These are phyloP conservation scores for Heliothis peltigera DNA, from an alignment of 2,888 invertebrate genomes.

Conservation along the genomic window DNA sequence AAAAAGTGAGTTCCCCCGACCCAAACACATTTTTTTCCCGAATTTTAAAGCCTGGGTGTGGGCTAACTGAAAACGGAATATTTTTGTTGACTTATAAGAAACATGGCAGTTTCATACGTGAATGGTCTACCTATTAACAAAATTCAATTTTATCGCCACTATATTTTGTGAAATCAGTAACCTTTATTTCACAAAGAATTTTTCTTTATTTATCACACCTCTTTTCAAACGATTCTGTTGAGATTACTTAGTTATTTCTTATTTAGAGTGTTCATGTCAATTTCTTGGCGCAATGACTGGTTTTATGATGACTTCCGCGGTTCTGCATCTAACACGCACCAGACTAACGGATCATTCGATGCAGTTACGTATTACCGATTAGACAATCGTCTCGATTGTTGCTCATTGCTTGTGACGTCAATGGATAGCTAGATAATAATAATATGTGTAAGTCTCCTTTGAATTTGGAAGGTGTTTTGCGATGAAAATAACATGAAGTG, in stretches of 20 bases:
- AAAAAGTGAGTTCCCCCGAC: too few species aligned
- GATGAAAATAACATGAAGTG: neutral
- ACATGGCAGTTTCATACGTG: too few species aligned
- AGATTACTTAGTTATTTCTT: conserved; percentile 14
- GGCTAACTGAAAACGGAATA: too few species aligned
- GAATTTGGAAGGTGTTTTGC: neutral
- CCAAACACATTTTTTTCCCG: too few species aligned
- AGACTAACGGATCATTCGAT: conserved; percentile 25
- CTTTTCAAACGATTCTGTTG: conserved; percentile 4
- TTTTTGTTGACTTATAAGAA: too few species aligned
- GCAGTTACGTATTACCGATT: conserved; percentile 40
- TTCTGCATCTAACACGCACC: conserved; percentile 28
- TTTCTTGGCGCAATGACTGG: conserved; percentile 6
- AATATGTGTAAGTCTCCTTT: neutral
- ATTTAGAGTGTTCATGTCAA: conserved; percentile 8
- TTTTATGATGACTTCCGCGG: conserved; percentile 44
- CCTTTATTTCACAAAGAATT: too few species aligned
- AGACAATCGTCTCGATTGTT: conserved; percentile 30
- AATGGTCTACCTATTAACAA: too few species aligned
- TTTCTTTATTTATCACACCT: too few species aligned
- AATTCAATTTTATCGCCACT: too few species aligned
- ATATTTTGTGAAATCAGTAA: too few species aligned
- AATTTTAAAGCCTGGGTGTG: too few species aligned
- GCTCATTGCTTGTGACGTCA: neutral
- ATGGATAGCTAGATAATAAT: neutral